phyloP scores from a whole-genome alignment of 2,797 vertebrate species.

The Arremon aurantiirostris region DNA sequence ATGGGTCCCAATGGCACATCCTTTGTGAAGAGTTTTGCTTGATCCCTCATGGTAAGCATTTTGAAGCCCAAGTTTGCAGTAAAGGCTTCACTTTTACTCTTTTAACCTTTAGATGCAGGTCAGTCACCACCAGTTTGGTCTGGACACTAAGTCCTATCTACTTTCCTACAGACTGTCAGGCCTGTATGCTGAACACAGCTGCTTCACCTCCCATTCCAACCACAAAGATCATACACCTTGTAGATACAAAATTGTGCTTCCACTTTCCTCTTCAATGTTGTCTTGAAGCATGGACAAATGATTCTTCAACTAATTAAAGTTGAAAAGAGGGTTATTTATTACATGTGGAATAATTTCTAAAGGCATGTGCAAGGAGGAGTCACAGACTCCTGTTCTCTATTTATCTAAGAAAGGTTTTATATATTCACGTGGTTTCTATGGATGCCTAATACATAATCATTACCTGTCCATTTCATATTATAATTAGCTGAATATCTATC shows the following conservation, averaged over 20 bases:
- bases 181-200: background rate
- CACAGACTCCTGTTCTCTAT: background rate
- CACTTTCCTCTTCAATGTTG: background rate
- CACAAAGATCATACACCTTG: background rate
- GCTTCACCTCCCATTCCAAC: background rate
- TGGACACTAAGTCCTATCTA: background rate
- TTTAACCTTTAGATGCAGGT: background rate
- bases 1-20: fast-evolving
- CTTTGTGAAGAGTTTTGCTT: background rate
- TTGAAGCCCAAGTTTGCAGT: background rate
- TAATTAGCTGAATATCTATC: background rate
- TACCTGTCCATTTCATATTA: background rate
- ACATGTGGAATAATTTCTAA: background rate
- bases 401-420: background rate
- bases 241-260: background rate
- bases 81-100: background rate
- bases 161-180: background rate
- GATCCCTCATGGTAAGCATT: background rate
- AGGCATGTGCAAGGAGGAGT: background rate
- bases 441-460: background rate
- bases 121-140: background rate
- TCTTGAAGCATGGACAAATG: background rate
- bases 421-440: background rate
- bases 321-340: background rate
- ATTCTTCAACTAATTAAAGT: background rate